These are phyloP conservation scores for Pachyuromys duprasi DNA, from an alignment of 2,797 vertebrate genomes.

Conservation along the genomic window DNA sequence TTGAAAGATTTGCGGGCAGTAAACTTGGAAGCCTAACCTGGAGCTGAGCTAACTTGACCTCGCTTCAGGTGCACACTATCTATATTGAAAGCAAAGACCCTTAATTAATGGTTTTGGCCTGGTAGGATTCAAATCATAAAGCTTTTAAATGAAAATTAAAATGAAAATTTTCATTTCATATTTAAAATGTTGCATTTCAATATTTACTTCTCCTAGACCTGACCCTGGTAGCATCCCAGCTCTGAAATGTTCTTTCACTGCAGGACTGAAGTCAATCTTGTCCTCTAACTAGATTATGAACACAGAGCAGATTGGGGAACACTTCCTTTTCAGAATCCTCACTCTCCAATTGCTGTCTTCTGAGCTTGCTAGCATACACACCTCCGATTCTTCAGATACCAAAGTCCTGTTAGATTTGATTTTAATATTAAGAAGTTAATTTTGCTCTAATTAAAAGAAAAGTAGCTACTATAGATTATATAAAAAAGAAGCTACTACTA, in stretches of 20 bases:
- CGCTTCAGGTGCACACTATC: neutral
- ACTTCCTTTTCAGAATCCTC: neutral
- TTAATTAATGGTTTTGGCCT: constrained; percentile 28
- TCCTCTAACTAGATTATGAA: constrained; percentile 7
- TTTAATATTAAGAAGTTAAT: constrained; percentile 43
- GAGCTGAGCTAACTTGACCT: neutral
- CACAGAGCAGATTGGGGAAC: neutral
- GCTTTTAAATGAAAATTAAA: constrained; percentile 59
- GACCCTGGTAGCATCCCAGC: neutral
- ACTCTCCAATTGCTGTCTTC: neutral
- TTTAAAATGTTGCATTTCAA: neutral
- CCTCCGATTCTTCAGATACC: neutral
- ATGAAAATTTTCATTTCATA: constrained; percentile 27
- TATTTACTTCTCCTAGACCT: neutral
- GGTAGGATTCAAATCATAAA: constrained; percentile 18
- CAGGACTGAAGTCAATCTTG: neutral
- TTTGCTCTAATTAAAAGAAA: constrained; percentile 48
- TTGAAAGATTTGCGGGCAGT: constrained; percentile 10
- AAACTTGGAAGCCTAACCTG: neutral
- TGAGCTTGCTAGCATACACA: neutral
- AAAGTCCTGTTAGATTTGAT: constrained; percentile 1
- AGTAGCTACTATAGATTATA: constrained; percentile 37
- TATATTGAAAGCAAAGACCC: constrained; percentile 1
- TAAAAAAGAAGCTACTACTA: neutral
- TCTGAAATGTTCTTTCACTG: constrained; percentile 16